phyloP scores from a whole-genome alignment of 2,797 vertebrate species.

The Eutrigla gurnardus region DNA sequence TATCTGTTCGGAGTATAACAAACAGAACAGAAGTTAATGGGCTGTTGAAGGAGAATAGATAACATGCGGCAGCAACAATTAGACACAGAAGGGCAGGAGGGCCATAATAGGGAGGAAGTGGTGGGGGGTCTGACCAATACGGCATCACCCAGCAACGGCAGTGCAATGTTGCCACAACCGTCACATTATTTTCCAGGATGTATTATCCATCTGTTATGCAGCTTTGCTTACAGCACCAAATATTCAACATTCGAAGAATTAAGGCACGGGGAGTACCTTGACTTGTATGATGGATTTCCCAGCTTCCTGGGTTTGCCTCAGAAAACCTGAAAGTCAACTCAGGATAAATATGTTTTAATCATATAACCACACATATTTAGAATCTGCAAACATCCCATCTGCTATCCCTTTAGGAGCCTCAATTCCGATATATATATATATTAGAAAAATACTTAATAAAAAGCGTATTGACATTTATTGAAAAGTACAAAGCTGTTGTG shows the following conservation, averaged over 20 bases:
- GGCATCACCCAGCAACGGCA: constrained; percentile 59
- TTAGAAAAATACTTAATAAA: not conserved
- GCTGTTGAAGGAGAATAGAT: constrained; percentile 51
- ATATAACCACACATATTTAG: not conserved
- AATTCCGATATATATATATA: not conserved
- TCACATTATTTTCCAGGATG: constrained; percentile 47
- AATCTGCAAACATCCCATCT: not conserved
- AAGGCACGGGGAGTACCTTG: not conserved
- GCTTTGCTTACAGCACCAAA: not conserved
- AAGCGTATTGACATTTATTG: too few species aligned
- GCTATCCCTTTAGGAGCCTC: not conserved
- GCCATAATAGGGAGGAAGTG: constrained; percentile 37
- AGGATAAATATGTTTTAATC: not conserved
- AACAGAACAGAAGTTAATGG: constrained; percentile 35
- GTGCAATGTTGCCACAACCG: constrained; percentile 46
- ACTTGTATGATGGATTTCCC: not conserved
- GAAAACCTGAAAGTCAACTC: not conserved
- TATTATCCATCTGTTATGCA: constrained; percentile 33
- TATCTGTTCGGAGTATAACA: constrained; percentile 28
- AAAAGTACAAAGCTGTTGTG: not conserved
- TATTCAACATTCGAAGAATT: not conserved
- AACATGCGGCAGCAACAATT: constrained; percentile 50
- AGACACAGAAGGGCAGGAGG: constrained; percentile 50
- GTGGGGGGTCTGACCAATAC: constrained; percentile 40
- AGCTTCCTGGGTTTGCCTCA: not conserved